Conservation (phyloP, 1,140 invertebrate species). For the Hylyphantes graminicola region DNA sequence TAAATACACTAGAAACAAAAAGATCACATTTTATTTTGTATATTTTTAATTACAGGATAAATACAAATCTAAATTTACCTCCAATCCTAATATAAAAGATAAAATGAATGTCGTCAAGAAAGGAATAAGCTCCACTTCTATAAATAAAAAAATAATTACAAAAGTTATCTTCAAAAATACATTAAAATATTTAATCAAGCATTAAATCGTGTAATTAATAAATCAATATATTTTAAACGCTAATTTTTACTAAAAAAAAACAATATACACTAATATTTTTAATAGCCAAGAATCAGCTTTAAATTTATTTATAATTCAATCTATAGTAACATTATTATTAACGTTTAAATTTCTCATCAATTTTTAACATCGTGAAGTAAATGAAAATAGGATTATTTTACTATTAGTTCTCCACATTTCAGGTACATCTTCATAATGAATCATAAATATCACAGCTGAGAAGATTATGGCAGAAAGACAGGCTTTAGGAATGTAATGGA, state of each 20-base stretch:
- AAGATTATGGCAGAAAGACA: slow-evolving; percentile 87
- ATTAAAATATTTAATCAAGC: not conserved
- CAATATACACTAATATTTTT: not conserved
- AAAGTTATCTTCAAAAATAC: not conserved
- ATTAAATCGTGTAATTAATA: not conserved
- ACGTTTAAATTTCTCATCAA: not conserved
- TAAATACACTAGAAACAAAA: not conserved
- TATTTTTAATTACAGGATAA: not conserved
- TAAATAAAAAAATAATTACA: slow-evolving; percentile 65
- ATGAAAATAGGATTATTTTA: slow-evolving; percentile 44
- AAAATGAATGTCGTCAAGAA: slow-evolving; percentile 83
- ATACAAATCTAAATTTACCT: slow-evolving; percentile 63
- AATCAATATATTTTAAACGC: not conserved
- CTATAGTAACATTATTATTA: not conserved
- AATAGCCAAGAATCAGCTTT: not conserved
- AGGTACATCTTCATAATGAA: slow-evolving; percentile 86
- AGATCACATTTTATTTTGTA: not conserved
- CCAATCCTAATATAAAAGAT: slow-evolving; percentile 79
- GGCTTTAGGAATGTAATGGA: slow-evolving; percentile 88
- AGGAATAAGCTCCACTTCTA: slow-evolving; percentile 80
- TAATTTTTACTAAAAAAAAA: not conserved
- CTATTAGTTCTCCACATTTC: slow-evolving; percentile 88
- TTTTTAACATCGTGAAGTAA: not conserved
- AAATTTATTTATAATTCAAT: not conserved
- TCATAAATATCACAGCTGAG: slow-evolving; percentile 91